Conservation (phyloP, 2,113 vertebrate species). For the Diadophis punctatus region DNA sequence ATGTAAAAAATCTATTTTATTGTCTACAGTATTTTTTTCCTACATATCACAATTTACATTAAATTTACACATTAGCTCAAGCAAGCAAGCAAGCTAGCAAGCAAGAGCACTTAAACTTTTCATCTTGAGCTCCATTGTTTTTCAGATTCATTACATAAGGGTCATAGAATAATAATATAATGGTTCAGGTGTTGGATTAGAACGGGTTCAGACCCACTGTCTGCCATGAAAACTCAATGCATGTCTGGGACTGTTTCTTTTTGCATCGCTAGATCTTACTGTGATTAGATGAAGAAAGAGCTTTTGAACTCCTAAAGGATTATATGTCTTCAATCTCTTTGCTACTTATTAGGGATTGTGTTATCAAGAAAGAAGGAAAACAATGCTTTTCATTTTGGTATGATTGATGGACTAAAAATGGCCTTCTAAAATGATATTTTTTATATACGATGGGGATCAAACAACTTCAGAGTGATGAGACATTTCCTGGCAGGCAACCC, state of each 20-base stretch:
- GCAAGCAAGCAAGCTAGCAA: neutral
- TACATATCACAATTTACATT: neutral
- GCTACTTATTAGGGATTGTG: neutral
- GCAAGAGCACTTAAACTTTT: neutral
- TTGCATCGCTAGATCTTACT: neutral
- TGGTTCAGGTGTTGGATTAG: neutral
- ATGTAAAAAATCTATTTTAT: neutral
- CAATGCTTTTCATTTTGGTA: neutral
- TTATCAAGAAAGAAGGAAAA: neutral
- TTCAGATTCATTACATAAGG: constrained; percentile 19
- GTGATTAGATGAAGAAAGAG: neutral
- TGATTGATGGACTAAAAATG: neutral
- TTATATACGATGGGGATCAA: neutral
- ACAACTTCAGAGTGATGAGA: neutral
- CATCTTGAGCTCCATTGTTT: neutral
- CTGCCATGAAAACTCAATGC: neutral
- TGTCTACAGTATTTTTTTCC: neutral
- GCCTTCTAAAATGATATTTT: neutral
- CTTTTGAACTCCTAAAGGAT: neutral
- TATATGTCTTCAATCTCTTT: neutral
- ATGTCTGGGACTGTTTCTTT: neutral
- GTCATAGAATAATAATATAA: neutral
- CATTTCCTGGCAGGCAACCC: neutral
- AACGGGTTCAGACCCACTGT: neutral
- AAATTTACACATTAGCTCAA: constrained; percentile 9